A percentile compares a stretch with the other conserved stretches of the same genome.
Evolutionary conservation across 2,113 vertebrate species (phyloP).

Genomic region (Clarias macrocephalus): DNA sequence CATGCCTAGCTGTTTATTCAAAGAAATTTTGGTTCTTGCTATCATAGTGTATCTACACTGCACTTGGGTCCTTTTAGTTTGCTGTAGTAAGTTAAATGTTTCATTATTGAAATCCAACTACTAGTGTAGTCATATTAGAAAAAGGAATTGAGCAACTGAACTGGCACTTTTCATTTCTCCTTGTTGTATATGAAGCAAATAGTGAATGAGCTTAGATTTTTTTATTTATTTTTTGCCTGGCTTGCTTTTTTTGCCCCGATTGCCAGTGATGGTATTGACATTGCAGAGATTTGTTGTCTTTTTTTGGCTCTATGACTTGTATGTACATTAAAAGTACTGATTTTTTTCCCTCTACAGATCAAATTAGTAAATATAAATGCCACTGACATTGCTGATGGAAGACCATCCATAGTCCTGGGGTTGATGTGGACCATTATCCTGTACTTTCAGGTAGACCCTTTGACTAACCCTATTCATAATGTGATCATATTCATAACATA

Average conservation of each 20-base stretch:
- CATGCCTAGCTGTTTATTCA: constrained; percentile 24
- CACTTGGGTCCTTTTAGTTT: constrained; percentile 16
- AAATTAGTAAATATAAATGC: constrained; percentile 98
- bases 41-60: neutral
- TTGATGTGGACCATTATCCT: constrained; percentile 97
- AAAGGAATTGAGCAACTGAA: neutral
- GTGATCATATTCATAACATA: neutral
- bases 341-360: constrained; percentile 74
- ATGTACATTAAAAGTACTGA: neutral
- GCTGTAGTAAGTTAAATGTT: constrained; percentile 1
- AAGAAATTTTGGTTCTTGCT: neutral
- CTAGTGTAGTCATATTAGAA: neutral
- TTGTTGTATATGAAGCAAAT: neutral
- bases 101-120: neutral
- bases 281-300: constrained; percentile 59
- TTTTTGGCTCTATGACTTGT: constrained; percentile 7
- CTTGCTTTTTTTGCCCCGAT: constrained; percentile 45
- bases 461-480: neutral
- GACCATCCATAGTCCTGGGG: constrained; percentile 92
- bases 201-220: constrained; percentile 28
- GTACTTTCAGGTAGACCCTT: constrained; percentile 89
- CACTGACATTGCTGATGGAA: constrained; percentile 95
- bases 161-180: neutral
- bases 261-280: constrained; percentile 12
- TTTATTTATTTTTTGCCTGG: constrained; percentile 53